Evolutionary conservation across 2,888 invertebrate species (phyloP), one percentile per base, ranked within the genome.

Genomic region (Orthosia gracilis): DNA sequence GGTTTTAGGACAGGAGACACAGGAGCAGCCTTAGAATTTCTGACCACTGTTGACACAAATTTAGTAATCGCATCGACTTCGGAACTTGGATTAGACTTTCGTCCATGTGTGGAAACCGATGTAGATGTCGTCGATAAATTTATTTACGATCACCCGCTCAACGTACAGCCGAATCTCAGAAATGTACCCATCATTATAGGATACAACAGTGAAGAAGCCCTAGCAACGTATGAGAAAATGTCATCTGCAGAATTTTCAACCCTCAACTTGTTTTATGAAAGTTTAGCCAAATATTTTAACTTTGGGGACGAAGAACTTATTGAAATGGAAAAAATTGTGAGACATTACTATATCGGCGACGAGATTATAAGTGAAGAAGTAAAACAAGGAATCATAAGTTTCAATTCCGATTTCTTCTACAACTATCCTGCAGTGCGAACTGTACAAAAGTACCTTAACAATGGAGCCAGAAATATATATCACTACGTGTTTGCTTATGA

Each of bases 271-370:
- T 88, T 89, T 82, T 31, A 82, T 54, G 57, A 87, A 5, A 15
- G 21, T 52, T 85, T 88, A 57, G 40, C 74, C 40, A 52, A 61
- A 7, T 61, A 65, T 69, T 92, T 93, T 64, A 85, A 87, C 65
- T 89, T 91, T 15, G 82, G 86, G 15, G 26, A 79, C 31, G 82
- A 87, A 18, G 73, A 88, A 47, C 78, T 87, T 21, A 54, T 23
- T 65, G 83, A 86, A 73, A 89, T 86, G 83, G 88, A 88, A 78
- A 65, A 87, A 81, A 59, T 91, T 26, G 77, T 92, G 5, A 82
- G 89, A 73, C 88, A 91, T 67, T 94, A 93, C 72, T 94, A 94
- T 45, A 89, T 93, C 9, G 94, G 94, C 0, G 93, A 92, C 26
- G 76, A 84, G 67, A 67, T 52, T 13, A 64, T 84, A 11, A 81